Evolutionary conservation across 2,797 vertebrate species (phyloP).

Genomic region (Alca torda): DNA sequence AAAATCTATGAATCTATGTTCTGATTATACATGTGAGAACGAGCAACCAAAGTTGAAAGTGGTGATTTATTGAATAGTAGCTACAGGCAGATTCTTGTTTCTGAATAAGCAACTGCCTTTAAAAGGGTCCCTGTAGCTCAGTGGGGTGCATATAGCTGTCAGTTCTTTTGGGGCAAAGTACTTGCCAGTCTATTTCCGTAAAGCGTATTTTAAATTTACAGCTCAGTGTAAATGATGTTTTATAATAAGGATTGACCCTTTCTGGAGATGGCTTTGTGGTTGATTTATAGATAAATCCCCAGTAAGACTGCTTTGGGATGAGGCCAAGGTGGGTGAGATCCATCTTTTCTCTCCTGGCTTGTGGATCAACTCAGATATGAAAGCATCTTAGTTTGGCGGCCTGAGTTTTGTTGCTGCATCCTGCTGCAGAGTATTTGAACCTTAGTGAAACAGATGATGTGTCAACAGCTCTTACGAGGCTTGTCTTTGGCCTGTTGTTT

Average conservation of each 20-base stretch:
- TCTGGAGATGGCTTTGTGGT: background rate
- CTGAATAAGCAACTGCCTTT: conserved; percentile 23
- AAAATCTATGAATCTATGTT: conserved; percentile 56
- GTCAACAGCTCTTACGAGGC: background rate
- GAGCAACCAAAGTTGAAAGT: conserved; percentile 26
- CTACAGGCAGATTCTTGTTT: conserved; percentile 46
- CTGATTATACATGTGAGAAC: conserved; percentile 48
- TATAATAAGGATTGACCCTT: conserved; percentile 18
- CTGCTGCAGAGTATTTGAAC: background rate
- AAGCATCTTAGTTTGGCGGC: background rate
- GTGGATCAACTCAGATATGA: background rate
- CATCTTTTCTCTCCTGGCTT: background rate
- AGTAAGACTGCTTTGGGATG: background rate
- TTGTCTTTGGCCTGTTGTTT: conserved; percentile 10
- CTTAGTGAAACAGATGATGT: background rate
- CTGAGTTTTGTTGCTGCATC: background rate
- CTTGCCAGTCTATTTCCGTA: background rate
- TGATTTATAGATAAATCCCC: conserved; percentile 20
- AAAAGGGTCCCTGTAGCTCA: conserved; percentile 11
- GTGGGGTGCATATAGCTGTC: conserved; percentile 3
- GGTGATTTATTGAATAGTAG: conserved; percentile 55
- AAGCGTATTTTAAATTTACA: conserved; percentile 19
- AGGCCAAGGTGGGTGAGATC: conserved; percentile 3
- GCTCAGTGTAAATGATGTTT: background rate
- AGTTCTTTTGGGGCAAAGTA: background rate